Evolutionary conservation across 2,797 vertebrate species (phyloP).

Genomic region (Myotis myotis): DNA sequence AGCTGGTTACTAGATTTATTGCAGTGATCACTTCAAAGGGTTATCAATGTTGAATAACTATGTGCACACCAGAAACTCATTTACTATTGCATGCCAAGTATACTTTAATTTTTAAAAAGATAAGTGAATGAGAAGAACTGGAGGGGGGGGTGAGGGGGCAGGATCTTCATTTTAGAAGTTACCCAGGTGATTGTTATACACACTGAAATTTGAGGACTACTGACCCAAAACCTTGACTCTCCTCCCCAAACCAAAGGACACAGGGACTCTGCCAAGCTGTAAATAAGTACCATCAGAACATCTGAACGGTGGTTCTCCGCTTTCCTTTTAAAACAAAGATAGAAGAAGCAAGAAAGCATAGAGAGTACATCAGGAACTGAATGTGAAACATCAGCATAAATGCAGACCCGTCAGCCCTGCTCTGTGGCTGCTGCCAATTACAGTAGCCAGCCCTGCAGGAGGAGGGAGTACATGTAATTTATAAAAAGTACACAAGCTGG

Average conservation of each 20-base stretch:
- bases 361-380: neutral
- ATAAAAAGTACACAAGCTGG: constrained; percentile 76
- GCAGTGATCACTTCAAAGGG: neutral
- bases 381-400: constrained; percentile 66
- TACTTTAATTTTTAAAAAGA: neutral
- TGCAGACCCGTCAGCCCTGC: constrained; percentile 55
- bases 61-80: neutral
- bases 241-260: constrained; percentile 17
- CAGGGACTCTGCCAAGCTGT: neutral
- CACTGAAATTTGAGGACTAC: neutral
- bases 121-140: neutral
- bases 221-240: neutral
- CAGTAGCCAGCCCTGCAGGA: constrained; percentile 71
- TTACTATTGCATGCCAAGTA: neutral
- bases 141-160: neutral
- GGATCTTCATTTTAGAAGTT: neutral
- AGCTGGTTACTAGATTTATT: neutral
- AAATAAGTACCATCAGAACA: neutral
- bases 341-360: neutral
- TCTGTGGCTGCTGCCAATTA: constrained; percentile 70
- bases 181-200: neutral
- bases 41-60: neutral
- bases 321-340: constrained; percentile 9
- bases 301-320: neutral
- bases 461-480: constrained; percentile 74